phyloP scores from a whole-genome alignment of 2,113 vertebrate species.

The Anser cygnoides region DNA sequence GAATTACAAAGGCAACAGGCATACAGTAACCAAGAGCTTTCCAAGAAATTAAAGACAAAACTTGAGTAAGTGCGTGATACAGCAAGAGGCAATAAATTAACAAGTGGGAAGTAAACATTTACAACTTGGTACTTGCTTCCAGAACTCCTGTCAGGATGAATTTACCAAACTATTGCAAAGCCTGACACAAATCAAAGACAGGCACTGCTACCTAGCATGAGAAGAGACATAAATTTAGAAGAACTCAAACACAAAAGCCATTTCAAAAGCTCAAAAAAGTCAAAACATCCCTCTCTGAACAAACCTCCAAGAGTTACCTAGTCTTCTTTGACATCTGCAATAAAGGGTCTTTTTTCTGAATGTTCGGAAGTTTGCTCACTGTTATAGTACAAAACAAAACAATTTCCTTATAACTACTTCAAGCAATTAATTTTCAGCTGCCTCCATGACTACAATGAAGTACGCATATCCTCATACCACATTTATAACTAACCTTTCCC shows the following conservation, averaged over 20 bases:
- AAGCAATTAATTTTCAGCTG: background rate
- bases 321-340: background rate
- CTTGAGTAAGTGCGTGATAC: background rate
- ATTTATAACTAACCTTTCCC: background rate
- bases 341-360: background rate
- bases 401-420: background rate
- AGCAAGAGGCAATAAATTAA: background rate
- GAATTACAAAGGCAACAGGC: background rate
- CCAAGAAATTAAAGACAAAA: background rate
- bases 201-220: background rate
- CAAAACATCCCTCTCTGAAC: background rate
- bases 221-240: background rate
- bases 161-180: constrained; percentile 10
- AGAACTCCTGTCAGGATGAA: background rate
- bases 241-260: background rate
- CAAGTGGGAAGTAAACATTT: background rate
- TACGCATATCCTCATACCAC: background rate
- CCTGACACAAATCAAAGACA: constrained; percentile 12
- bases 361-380: background rate
- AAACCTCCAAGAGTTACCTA: background rate
- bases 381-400: background rate
- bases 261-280: background rate
- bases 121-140: constrained; percentile 5
- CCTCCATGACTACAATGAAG: background rate
- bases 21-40: background rate